phyloP scores from a whole-genome alignment of 2,888 invertebrate species.

The Lamellibrachia satsuma region DNA sequence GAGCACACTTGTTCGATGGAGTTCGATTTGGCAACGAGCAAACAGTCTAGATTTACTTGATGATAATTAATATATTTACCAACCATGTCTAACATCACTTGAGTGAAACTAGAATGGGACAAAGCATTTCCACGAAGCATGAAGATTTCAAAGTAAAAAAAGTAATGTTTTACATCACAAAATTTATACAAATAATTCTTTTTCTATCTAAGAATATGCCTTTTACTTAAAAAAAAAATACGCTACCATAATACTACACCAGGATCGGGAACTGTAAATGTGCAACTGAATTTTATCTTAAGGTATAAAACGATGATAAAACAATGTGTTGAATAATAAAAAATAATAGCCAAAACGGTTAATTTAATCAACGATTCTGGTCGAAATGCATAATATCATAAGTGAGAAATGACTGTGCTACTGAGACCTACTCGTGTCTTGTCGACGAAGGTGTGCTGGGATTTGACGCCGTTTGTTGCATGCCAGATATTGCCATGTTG shows the following conservation, averaged over 20 bases:
- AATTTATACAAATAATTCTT: too few species aligned
- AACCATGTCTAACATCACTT: neutral
- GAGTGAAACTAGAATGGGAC: neutral
- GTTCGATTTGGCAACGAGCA: neutral
- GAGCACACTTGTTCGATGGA: neutral
- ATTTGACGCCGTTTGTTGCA: slow-evolving; percentile 72
- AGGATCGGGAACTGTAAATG: too few species aligned
- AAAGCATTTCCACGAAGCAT: neutral
- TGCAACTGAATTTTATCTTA: too few species aligned
- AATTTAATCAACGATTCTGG: neutral
- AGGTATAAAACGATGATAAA: neutral
- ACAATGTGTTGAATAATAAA: neutral
- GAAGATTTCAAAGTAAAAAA: neutral
- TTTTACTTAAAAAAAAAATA: neutral
- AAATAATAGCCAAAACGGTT: neutral
- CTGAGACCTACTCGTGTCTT: neutral
- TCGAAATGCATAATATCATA: neutral
- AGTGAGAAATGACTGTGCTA: neutral
- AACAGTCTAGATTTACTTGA: neutral
- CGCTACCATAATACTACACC: too few species aligned
- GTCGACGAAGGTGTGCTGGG: neutral
- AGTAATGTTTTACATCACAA: too few species aligned
- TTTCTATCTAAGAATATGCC: too few species aligned
- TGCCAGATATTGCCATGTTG: slow-evolving; percentile 72
- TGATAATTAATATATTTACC: neutral